Percentiles rank a stretch among this genome's conserved stretches.
These are phyloP conservation scores for Allobates femoralis DNA, from an alignment of 2,797 vertebrate species.

Conservation along the genomic window DNA sequence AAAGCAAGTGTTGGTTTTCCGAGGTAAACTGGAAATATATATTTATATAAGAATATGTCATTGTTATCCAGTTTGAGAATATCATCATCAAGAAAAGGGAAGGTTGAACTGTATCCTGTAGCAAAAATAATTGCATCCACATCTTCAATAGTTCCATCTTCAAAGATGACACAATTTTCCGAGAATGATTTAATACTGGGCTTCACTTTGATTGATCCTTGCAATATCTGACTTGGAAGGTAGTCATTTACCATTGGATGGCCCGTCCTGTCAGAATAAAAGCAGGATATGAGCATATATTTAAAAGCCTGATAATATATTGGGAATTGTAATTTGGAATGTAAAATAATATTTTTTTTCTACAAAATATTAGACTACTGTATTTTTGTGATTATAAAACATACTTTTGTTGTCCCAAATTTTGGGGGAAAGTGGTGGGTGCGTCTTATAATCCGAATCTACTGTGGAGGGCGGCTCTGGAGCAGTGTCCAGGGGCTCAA, in stretches of 20 bases:
- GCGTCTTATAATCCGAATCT: no score
- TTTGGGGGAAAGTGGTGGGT: no score
- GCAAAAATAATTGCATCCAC: conserved; percentile 81
- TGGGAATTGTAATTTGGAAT: not conserved
- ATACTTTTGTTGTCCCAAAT: no score
- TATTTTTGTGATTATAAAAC: no score
- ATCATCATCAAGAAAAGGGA: conserved; percentile 78
- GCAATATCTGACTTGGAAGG: conserved; percentile 77
- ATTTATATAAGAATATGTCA: conserved; percentile 76
- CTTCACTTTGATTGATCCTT: conserved; percentile 76
- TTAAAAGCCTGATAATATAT: not conserved
- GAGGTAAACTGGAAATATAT: conserved; percentile 75
- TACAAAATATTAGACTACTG: no score
- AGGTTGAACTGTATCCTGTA: conserved; percentile 77
- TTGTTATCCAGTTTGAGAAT: conserved; percentile 71
- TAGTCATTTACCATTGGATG: conserved; percentile 79
- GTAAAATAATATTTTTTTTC: no score
- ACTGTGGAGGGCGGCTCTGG: no score
- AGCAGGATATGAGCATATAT: not conserved
- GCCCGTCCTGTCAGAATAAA: conserved; percentile 54
- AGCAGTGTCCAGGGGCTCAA: no score
- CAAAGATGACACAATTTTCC: conserved; percentile 76
- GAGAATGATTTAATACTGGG: conserved; percentile 75
- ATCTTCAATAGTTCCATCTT: conserved; percentile 74
- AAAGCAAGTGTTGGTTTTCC: conserved; percentile 75